phyloP scores from a whole-genome alignment of 2,888 invertebrate genomes.

The Lobophora halterata region DNA sequence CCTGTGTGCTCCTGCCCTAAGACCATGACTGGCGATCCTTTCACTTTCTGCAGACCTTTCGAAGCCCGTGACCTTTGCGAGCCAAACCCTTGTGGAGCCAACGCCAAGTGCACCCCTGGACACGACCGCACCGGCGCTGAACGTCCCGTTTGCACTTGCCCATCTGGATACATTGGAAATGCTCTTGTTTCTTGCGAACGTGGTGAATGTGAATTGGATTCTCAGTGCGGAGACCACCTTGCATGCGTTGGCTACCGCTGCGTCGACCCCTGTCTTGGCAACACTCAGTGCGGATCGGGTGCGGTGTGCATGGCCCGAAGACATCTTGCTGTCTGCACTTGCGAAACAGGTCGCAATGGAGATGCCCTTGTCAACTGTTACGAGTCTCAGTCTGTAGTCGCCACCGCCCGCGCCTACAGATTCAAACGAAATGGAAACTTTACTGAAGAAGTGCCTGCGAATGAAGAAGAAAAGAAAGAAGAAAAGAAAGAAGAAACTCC shows the following conservation, averaged over 20 bases:
- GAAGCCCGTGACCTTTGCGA: conserved; percentile 90
- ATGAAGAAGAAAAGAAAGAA: conserved; percentile 28
- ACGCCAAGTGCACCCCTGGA: conserved; percentile 90
- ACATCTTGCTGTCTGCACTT: conserved; percentile 91
- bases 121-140: conserved; percentile 90
- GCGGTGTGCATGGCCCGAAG: conserved; percentile 88
- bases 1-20: conserved; percentile 93
- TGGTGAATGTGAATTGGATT: conserved; percentile 90
- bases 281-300: conserved; percentile 86
- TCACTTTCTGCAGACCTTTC: conserved; percentile 89
- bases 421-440: conserved; percentile 67
- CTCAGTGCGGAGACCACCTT: conserved; percentile 86
- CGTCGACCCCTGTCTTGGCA: conserved; percentile 86
- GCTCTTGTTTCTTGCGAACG: conserved; percentile 85
- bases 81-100: conserved; percentile 92
- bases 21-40: conserved; percentile 94
- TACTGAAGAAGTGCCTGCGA: conserved; percentile 31
- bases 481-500: conserved; percentile 31
- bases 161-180: conserved; percentile 88
- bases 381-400: conserved; percentile 63
- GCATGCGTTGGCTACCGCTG: conserved; percentile 90
- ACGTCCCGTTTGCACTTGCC: conserved; percentile 92
- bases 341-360: conserved; percentile 83
- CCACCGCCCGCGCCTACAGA: conserved; percentile 63
- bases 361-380: conserved; percentile 82